A percentile compares a stretch with the other conserved stretches of the same genome.
Evolutionary conservation across 2,888 invertebrate species (phyloP).

Genomic region (Diloba caeruleocephala): DNA sequence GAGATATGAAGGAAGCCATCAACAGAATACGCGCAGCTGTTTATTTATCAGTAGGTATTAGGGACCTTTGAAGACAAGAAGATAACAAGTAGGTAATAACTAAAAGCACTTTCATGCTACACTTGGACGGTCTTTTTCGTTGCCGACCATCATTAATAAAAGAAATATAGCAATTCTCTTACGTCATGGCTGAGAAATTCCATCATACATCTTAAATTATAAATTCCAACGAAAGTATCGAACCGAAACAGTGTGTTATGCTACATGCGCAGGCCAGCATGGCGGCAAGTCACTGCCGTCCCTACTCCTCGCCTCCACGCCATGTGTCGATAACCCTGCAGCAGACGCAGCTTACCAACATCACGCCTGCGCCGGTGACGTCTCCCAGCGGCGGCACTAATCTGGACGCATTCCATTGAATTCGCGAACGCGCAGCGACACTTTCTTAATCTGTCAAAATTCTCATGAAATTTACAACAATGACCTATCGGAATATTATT

Average conservation of each 20-base stretch:
- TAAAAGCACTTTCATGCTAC: slow-evolving; percentile 8
- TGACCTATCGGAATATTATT: slow-evolving; percentile 28
- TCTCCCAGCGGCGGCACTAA: slow-evolving; percentile 76
- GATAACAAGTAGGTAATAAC: slow-evolving; percentile 1
- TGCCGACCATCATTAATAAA: slow-evolving; percentile 19
- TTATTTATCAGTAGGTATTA: slow-evolving; percentile 27
- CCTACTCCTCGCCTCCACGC: slow-evolving; percentile 73
- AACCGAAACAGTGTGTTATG: slow-evolving; percentile 79
- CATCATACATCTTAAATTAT: slow-evolving; percentile 59
- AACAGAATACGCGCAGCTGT: slow-evolving; percentile 42
- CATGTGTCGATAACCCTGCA: slow-evolving; percentile 88
- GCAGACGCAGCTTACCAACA: slow-evolving; percentile 75
- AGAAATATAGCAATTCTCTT: slow-evolving; percentile 44
- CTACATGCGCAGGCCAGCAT: slow-evolving; percentile 74
- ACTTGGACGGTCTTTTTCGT: slow-evolving; percentile 3
- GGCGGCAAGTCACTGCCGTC: slow-evolving; percentile 65
- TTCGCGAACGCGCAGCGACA: slow-evolving; percentile 71
- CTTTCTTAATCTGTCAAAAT: slow-evolving; percentile 60
- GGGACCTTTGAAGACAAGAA: background rate
- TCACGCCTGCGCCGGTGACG: slow-evolving; percentile 85
- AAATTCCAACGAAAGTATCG: slow-evolving; percentile 74
- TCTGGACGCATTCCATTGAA: slow-evolving; percentile 81
- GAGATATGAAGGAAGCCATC: slow-evolving; percentile 21
- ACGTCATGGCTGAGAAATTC: slow-evolving; percentile 56
- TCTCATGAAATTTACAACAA: slow-evolving; percentile 9